Evolutionary conservation across 2,888 invertebrate genomes (phyloP).

Genomic region (Rhingia campestris): DNA sequence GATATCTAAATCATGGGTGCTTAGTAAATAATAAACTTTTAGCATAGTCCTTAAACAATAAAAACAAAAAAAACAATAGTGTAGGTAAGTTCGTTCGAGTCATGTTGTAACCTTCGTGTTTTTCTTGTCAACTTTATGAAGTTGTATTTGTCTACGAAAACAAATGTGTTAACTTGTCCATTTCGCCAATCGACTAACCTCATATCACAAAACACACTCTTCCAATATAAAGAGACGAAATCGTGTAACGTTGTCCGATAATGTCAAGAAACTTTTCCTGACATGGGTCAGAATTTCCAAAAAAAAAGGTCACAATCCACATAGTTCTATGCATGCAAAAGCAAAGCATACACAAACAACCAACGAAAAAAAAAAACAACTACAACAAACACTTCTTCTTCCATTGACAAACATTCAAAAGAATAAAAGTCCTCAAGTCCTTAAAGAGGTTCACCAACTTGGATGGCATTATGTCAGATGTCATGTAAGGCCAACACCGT

Average conservation of each 20-base stretch:
- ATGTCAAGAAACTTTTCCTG: slow-evolving; percentile 39
- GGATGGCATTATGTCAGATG: slow-evolving; percentile 37
- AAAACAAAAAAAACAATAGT: too few species aligned
- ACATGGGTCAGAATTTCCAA: slow-evolving; percentile 38
- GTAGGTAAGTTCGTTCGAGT: too few species aligned
- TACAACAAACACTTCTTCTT: not conserved
- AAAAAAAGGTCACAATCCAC: slow-evolving; percentile 51
- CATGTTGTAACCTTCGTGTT: too few species aligned
- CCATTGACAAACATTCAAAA: not conserved
- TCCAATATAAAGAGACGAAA: not conserved
- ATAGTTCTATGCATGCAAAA: slow-evolving; percentile 44
- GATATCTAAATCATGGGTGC: too few species aligned
- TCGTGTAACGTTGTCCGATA: slow-evolving; percentile 15
- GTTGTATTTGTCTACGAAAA: not conserved
- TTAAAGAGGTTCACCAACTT: slow-evolving; percentile 44
- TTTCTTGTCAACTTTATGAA: too few species aligned
- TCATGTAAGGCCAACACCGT: slow-evolving; percentile 39
- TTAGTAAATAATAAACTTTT: too few species aligned
- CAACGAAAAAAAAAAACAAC: not conserved
- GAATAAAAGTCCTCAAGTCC: slow-evolving; percentile 39
- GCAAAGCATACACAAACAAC: not conserved
- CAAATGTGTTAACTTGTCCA: slow-evolving; percentile 10
- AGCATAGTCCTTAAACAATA: too few species aligned
- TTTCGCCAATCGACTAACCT: slow-evolving; percentile 10
- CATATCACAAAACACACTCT: slow-evolving; percentile 2